A percentile compares a stretch with the other conserved stretches of the same genome.
Evolutionary conservation across 2,888 invertebrate genomes (phyloP).

Genomic region (Plagiodera versicolora): DNA sequence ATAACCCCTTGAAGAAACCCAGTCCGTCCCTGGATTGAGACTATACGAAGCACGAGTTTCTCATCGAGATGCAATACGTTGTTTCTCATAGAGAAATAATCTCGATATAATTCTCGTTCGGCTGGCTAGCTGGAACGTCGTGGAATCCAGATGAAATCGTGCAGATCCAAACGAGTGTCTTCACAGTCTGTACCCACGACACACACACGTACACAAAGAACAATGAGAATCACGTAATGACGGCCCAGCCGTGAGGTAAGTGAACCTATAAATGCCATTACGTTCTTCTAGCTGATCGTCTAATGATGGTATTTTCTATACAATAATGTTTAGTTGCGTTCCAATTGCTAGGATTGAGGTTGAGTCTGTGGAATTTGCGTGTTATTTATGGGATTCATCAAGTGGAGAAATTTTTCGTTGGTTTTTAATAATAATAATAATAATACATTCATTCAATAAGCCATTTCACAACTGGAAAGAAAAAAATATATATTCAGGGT

Average conservation of each 20-base stretch:
- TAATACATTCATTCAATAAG: no score
- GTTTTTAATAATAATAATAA: no score
- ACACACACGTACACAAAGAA: conserved; percentile 10
- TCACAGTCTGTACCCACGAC: not conserved
- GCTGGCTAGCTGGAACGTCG: not conserved
- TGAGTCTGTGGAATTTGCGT: no score
- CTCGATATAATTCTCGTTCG: not conserved
- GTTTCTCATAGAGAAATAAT: not conserved
- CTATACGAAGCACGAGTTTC: not conserved
- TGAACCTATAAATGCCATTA: conserved; percentile 24
- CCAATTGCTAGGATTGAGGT: no score
- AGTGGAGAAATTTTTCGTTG: no score
- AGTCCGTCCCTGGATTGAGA: no score
- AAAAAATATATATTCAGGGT: no score
- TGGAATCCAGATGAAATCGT: conserved; percentile 6
- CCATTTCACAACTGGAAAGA: no score
- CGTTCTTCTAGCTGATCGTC: not conserved
- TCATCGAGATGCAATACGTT: not conserved
- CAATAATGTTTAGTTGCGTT: not conserved
- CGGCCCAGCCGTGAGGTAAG: conserved; percentile 16
- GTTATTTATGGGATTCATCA: no score
- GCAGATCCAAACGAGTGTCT: not conserved
- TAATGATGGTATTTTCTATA: not conserved
- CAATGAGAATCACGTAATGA: conserved; percentile 14
- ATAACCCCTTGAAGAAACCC: no score